These are phyloP conservation scores for Tribolium madens DNA, from an alignment of 1,140 invertebrate genomes.

Conservation along the genomic window DNA sequence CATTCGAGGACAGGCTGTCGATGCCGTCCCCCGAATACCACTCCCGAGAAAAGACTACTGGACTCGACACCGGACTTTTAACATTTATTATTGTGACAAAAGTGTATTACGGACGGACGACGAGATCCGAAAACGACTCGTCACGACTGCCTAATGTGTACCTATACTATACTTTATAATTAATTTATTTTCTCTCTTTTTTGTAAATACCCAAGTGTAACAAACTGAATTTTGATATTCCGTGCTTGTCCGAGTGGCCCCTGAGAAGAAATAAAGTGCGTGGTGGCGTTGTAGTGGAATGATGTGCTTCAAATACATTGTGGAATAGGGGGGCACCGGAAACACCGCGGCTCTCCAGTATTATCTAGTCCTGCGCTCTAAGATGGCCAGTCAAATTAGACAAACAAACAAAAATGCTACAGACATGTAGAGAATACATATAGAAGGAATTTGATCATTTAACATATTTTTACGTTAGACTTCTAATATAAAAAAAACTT, in stretches of 20 bases:
- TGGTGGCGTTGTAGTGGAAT: neutral
- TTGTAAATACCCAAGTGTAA: conserved; percentile 62
- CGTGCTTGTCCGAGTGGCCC: conserved; percentile 58
- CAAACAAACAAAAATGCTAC: no score
- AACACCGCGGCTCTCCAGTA: conserved; percentile 64
- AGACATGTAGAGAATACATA: no score
- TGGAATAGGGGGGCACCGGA: conserved; percentile 52
- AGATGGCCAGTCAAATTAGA: conserved; percentile 44
- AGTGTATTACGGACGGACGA: conserved; percentile 47
- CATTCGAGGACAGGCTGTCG: conserved; percentile 74
- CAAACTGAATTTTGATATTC: conserved; percentile 58
- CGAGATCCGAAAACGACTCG: neutral
- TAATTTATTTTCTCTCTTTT: conserved; percentile 62
- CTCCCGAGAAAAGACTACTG: conserved; percentile 71
- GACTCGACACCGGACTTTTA: conserved; percentile 69
- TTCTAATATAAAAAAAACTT: no score
- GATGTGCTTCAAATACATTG: conserved; percentile 19
- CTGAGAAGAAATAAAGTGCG: neutral
- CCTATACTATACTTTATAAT: conserved; percentile 59
- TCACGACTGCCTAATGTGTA: conserved; percentile 58
- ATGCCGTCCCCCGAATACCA: conserved; percentile 70
- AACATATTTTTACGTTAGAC: no score
- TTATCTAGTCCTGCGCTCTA: conserved; percentile 65
- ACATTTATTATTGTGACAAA: conserved; percentile 34
- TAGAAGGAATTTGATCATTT: no score